Percentiles rank a stretch among this genome's conserved stretches.
Conservation (phyloP, 2,888 invertebrate species). For the Herminia tarsipennalis region DNA sequence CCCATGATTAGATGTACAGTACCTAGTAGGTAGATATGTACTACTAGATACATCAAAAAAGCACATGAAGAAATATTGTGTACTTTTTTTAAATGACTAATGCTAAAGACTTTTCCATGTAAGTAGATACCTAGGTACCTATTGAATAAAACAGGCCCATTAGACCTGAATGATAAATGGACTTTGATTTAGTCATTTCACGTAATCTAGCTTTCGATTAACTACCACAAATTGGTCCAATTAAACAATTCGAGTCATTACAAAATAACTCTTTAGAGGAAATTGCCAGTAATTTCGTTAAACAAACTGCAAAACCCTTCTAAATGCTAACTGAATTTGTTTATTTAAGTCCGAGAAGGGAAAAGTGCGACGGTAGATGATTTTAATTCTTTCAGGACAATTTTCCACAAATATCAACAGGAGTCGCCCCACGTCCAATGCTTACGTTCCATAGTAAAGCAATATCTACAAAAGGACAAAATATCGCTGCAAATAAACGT, state of each 20-base stretch:
- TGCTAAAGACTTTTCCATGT: neutral
- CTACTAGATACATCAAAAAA: no score
- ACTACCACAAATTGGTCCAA: conserved; percentile 35
- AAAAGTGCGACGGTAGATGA: conserved; percentile 14
- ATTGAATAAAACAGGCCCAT: conserved; percentile 8
- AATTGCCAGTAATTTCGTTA: conserved; percentile 39
- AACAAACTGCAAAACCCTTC: conserved; percentile 31
- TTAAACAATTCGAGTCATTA: conserved; percentile 37
- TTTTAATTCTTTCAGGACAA: conserved; percentile 29
- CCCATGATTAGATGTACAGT: no score
- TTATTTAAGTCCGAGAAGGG: conserved; percentile 31
- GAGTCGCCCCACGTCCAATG: conserved; percentile 48
- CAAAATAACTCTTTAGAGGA: conserved; percentile 40
- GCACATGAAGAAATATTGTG: no score
- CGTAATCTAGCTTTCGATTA: conserved; percentile 36
- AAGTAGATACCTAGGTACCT: neutral
- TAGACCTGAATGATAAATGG: conserved; percentile 26
- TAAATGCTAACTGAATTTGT: conserved; percentile 34
- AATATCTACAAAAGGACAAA: conserved; percentile 84
- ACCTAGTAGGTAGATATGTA: no score
- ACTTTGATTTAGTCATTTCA: conserved; percentile 39
- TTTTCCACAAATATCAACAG: conserved; percentile 44
- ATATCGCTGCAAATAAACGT: conserved; percentile 85
- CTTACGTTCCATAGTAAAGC: conserved; percentile 70
- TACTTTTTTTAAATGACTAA: no score